Percentiles rank a stretch among this genome's conserved stretches.
These are phyloP conservation scores for Hippocampus guttulatus DNA, from an alignment of 2,113 vertebrate genomes.

Conservation along the genomic window DNA sequence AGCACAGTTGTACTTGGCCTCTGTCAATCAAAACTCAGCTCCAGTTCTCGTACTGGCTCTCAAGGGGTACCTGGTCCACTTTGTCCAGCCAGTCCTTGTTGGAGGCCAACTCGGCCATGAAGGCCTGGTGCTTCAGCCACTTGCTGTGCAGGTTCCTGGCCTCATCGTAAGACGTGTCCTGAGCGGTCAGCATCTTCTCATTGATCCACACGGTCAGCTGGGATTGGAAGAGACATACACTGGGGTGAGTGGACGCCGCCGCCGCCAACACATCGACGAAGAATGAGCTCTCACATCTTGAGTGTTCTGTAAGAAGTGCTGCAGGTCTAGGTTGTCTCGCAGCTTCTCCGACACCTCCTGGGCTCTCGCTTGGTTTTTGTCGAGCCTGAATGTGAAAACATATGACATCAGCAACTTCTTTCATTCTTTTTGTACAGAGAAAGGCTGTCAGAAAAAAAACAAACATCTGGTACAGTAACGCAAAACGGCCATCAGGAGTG, in stretches of 20 bases:
- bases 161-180: constrained; percentile 87
- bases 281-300: constrained; percentile 81
- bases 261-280: constrained; percentile 8
- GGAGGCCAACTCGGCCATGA: constrained; percentile 88
- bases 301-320: constrained; percentile 90
- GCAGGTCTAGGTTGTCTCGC: constrained; percentile 85
- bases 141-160: constrained; percentile 87
- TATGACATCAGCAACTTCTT: constrained; percentile 7
- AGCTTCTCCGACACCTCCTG: constrained; percentile 76
- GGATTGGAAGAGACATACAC: neutral
- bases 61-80: constrained; percentile 73
- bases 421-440: neutral
- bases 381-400: constrained; percentile 66
- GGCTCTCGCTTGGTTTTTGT: constrained; percentile 71
- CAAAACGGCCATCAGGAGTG: constrained; percentile 25
- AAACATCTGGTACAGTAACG: constrained; percentile 32
- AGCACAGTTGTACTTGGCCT: too few species aligned
- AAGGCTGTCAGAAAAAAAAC: neutral
- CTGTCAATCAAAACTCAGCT: neutral
- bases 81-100: constrained; percentile 88
- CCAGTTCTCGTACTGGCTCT: neutral
- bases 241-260: neutral
- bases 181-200: constrained; percentile 92
- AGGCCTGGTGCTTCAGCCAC: constrained; percentile 94
- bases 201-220: constrained; percentile 93